Conservation (phyloP, 2,113 vertebrate genomes). For the Aix galericulata region DNA sequence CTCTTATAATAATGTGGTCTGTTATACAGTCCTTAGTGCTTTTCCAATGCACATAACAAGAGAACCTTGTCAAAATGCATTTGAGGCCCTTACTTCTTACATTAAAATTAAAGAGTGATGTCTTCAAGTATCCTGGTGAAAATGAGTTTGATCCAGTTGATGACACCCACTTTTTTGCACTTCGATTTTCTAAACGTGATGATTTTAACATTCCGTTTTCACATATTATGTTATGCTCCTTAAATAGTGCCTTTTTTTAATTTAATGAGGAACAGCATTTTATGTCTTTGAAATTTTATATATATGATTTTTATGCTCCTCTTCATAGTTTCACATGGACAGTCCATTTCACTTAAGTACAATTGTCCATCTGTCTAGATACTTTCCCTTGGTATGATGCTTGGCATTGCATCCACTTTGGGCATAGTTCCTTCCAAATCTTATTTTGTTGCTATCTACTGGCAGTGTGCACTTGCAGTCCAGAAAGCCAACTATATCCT, state of each 20-base stretch:
- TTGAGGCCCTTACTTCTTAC: not conserved
- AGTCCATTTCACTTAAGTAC: not conserved
- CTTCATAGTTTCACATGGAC: not conserved
- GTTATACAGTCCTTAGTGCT: not conserved
- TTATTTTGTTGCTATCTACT: slow-evolving; percentile 5
- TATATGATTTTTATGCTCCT: not conserved
- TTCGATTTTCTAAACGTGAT: not conserved
- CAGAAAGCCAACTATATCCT: not conserved
- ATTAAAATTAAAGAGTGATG: not conserved
- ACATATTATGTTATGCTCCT: not conserved
- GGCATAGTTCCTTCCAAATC: slow-evolving; percentile 20
- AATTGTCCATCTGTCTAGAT: slow-evolving; percentile 38
- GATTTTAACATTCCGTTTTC: not conserved
- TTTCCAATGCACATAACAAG: not conserved
- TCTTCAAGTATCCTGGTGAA: not conserved
- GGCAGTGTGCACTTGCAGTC: not conserved
- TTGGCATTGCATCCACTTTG: not conserved
- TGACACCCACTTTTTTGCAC: not conserved
- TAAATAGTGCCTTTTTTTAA: not conserved
- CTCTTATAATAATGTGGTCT: not conserved
- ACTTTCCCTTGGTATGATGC: not conserved
- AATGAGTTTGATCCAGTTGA: not conserved
- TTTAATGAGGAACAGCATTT: not conserved
- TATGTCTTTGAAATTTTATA: not conserved
- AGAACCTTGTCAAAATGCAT: not conserved